Base-by-base conservation (phyloP, 2,888 invertebrate genomes). In the Platerodrilus igneus region DNA sequence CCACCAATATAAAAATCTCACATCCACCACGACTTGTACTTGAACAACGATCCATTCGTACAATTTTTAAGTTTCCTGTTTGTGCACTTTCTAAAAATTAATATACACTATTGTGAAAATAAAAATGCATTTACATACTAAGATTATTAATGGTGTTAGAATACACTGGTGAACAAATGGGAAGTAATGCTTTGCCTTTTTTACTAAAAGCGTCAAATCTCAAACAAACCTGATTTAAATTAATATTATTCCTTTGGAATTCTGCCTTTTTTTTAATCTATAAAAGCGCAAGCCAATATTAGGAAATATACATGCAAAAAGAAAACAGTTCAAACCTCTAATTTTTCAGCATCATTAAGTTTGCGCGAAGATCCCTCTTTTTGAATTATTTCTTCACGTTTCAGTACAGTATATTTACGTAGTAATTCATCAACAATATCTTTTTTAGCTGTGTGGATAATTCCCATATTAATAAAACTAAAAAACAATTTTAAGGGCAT, bases 371-470 rank as follows among this genome's bases (percentile, higher is more conserved):
- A 54, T 1, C 53, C 49, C 35, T 64, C 63, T 8, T 37, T 32
- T 32, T 61, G 51, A 3, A 59, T 59, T 20, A 66, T 50, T 47
- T 68, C 59, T 57, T 70, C 71, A 55, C 64, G 57, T 50, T 59
- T 59, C 20, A 68, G 49, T 37, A 71, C 66, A 7, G 65, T 66
- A 54, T 78, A 77, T 59, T 86, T 86, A 40, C 73, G 73, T 10
- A 73, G 65, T 3, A 88, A 64, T 52, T 85, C 79, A 0, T 76
- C 73, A 1, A 78, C 72, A 2, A 89, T 79, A 56, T 82, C 77
- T 60, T 86, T 87, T 57, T 84, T 87, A 0, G 87, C 86, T 0
- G 87, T 87, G 57, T 90, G 89, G 50, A 90, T 87, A 15, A 91
- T 88, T 3, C 88, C 87, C 79, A 91, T 83, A 20, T 85, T 85